These are phyloP conservation scores for Chaenogobius annularis DNA, from an alignment of 2,113 vertebrate genomes.

Conservation along the genomic window DNA sequence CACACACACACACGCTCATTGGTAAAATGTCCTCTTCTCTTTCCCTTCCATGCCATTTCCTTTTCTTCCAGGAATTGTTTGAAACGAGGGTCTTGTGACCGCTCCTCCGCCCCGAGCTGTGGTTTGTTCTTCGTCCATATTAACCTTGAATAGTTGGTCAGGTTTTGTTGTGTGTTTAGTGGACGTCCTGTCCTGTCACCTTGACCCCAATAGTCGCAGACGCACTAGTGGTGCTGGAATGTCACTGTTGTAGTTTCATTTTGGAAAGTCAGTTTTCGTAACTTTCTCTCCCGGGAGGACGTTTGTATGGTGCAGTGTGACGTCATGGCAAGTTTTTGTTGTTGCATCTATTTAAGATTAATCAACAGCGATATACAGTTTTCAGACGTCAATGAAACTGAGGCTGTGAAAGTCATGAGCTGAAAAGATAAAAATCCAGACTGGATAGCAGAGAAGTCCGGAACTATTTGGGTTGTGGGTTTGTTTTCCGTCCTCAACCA, in stretches of 20 bases:
- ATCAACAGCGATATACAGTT: not conserved
- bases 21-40: not conserved
- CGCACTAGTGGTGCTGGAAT: not conserved
- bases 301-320: not conserved
- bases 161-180: conserved; percentile 32
- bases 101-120: conserved; percentile 9
- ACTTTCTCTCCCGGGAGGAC: not conserved
- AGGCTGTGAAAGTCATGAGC: too few relatives aligned
- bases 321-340: not conserved
- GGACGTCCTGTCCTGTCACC: conserved; percentile 43
- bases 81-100: conserved; percentile 10
- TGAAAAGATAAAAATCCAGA: too few relatives aligned
- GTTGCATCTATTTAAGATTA: not conserved
- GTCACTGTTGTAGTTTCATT: conserved; percentile 3
- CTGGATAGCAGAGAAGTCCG: too few relatives aligned
- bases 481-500: too few relatives aligned
- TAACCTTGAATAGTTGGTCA: conserved; percentile 28
- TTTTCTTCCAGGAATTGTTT: conserved; percentile 58
- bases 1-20: not conserved
- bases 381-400: not conserved
- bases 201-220: conserved; percentile 22
- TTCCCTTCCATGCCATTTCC: conserved; percentile 27
- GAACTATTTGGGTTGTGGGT: too few relatives aligned
- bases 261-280: not conserved
- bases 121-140: conserved; percentile 7